Base-by-base conservation (phyloP, 1,140 invertebrate species). In the Heliconius himera region DNA sequence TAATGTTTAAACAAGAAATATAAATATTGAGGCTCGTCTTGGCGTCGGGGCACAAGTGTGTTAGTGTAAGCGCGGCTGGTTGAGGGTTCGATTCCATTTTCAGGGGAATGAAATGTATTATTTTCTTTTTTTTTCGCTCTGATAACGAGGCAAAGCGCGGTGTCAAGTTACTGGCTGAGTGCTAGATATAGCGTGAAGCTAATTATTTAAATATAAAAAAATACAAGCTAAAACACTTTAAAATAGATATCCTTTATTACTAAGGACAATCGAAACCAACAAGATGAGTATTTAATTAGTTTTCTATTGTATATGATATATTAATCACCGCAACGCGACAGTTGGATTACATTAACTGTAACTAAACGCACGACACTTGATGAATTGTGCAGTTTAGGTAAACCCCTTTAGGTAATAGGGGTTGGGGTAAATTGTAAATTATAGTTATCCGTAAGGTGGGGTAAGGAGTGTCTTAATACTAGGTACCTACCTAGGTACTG, bases 311-410 rank as follows among this genome's bases (percentile, higher is more conserved):
- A 84, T 76, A 78, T 79, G 76, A 85, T 79, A 85, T 88, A 91
- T 91, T 91, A 91, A 91, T 91, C 89, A 91, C 83, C 84, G 83
- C 83, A 80, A 71, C 81, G 54, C 80, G 87, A 87, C 88, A 87
- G 77, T 80, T 70, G 86, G 88, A 90, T 89, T 89, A 90, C 84
- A 78, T 81, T 84, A 83, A 86, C 89, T 87, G 88, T 91, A 83
- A 85, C 81, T 90, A 88, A 87, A 84, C 81, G 79, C 83, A 85
- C 85, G 82, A 70, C 76, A 73, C 81, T 78, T 79, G 78, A 81
- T 82, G 79, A 82, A 82, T 82, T 79, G 74, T 49, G 56, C 56
- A 29, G 60, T 66, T 66, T 66, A 66, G 26, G 22, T 66, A 66
- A 66, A 66, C 60, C 60, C 60, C 9, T 29, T 29, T 66, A 11